Conservation (phyloP, 2,888 invertebrate species). For the Vandiemenella viatica region DNA sequence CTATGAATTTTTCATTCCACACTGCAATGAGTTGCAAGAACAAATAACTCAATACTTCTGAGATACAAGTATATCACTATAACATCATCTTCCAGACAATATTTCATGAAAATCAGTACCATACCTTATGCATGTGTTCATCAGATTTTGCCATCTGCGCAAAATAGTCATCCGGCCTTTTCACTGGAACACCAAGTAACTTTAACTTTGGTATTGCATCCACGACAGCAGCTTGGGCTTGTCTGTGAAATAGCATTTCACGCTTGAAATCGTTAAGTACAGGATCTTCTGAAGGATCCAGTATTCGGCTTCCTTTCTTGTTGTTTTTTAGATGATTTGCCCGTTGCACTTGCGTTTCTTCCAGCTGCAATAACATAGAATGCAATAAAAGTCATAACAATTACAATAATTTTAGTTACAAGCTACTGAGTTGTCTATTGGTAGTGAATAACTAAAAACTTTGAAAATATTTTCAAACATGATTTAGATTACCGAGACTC, state of each 20-base stretch:
- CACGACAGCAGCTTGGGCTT: conserved; percentile 74
- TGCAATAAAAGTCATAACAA: neutral
- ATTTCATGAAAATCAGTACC: too few species aligned
- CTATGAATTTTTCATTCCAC: too few species aligned
- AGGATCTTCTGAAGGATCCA: conserved; percentile 57
- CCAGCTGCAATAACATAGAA: neutral
- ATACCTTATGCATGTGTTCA: conserved; percentile 85
- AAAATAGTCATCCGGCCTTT: conserved; percentile 89
- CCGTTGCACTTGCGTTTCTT: neutral
- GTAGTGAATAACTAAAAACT: too few species aligned
- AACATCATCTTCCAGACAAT: too few species aligned
- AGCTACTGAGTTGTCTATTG: too few species aligned
- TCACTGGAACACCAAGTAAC: conserved; percentile 57
- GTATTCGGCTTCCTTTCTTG: neutral
- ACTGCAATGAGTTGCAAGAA: too few species aligned
- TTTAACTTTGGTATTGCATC: conserved; percentile 66
- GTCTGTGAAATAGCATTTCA: conserved; percentile 74
- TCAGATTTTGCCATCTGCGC: conserved; percentile 98
- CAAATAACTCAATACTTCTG: too few species aligned
- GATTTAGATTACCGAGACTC: too few species aligned
- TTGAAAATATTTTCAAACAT: too few species aligned
- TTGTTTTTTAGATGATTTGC: neutral
- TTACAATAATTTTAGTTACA: neutral
- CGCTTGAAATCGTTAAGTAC: conserved; percentile 82
- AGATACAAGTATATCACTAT: too few species aligned